A percentile compares a stretch with the other conserved stretches of the same genome.
Conservation (phyloP, 2,888 invertebrate species). For the Drosophila paracracens region DNA sequence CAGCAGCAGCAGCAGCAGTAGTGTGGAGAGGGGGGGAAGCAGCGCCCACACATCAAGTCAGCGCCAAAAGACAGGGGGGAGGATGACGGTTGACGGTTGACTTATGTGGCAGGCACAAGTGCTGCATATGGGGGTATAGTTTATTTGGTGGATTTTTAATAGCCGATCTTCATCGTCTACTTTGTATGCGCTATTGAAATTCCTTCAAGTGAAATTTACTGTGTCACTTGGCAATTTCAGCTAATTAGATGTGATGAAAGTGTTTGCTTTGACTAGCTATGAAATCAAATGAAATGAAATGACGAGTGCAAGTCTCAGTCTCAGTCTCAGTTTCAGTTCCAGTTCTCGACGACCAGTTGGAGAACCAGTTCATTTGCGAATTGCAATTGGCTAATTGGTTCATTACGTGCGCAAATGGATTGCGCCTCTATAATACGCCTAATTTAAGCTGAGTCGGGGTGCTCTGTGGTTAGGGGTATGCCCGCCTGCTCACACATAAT, state of each 20-base stretch:
- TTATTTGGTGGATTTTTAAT: conserved; percentile 75
- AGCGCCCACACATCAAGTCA: conserved; percentile 64
- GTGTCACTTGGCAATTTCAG: conserved; percentile 79
- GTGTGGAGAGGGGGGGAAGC: not conserved
- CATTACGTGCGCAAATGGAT: conserved; percentile 82
- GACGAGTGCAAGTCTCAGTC: not conserved
- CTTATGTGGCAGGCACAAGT: conserved; percentile 66
- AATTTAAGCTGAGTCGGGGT: conserved; percentile 55
- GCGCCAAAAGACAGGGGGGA: not conserved
- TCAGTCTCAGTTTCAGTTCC: conserved; percentile 9
- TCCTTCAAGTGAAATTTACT: conserved; percentile 75
- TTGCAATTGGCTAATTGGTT: conserved; percentile 78
- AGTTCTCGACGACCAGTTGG: conserved; percentile 14
- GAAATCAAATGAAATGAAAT: not conserved
- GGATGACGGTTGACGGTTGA: conserved; percentile 39
- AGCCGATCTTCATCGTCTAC: conserved; percentile 59
- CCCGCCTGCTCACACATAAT: conserved; percentile 26
- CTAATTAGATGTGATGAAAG: conserved; percentile 82
- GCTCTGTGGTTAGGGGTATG: not conserved
- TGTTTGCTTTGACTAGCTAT: not conserved
- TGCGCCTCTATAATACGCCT: conserved; percentile 76
- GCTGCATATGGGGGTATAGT: conserved; percentile 41
- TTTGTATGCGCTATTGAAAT: conserved; percentile 79
- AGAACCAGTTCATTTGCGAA: conserved; percentile 45
- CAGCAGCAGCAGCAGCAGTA: not conserved